These are phyloP conservation scores for Parus major DNA, from an alignment of 2,113 vertebrate genomes.

Conservation along the genomic window DNA sequence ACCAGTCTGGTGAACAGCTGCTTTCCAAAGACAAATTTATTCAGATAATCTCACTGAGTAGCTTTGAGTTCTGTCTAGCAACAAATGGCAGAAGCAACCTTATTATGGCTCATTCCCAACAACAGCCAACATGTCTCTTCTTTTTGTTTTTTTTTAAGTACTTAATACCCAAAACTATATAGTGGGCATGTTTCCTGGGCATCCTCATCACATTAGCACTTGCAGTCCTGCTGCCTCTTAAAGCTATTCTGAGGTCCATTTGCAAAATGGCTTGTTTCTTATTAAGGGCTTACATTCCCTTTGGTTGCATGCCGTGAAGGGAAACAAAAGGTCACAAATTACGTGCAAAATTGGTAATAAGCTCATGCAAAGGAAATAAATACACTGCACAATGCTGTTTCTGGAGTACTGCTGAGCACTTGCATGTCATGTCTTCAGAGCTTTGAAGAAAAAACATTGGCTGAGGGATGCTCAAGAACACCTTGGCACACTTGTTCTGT, in stretches of 20 bases:
- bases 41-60: constrained; percentile 25
- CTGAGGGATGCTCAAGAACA: not conserved
- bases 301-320: not conserved
- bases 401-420: not conserved
- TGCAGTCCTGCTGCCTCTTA: not conserved
- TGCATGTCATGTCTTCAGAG: not conserved
- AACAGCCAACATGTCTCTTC: not conserved
- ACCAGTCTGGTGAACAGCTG: constrained; percentile 45
- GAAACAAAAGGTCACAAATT: constrained; percentile 28
- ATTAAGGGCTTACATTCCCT: not conserved
- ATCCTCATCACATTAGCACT: not conserved
- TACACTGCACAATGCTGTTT: not conserved
- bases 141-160: not conserved
- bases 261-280: constrained; percentile 21
- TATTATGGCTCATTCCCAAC: not conserved
- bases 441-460: not conserved
- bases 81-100: not conserved
- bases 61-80: constrained; percentile 36
- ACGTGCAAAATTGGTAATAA: not conserved
- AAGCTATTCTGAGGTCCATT: not conserved
- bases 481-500: not conserved
- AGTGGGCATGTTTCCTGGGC: not conserved
- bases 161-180: constrained; percentile 18
- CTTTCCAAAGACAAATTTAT: constrained; percentile 1
- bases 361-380: constrained; percentile 5